phyloP scores from a whole-genome alignment of 2,888 invertebrate genomes.

The Parnassius apollo region DNA sequence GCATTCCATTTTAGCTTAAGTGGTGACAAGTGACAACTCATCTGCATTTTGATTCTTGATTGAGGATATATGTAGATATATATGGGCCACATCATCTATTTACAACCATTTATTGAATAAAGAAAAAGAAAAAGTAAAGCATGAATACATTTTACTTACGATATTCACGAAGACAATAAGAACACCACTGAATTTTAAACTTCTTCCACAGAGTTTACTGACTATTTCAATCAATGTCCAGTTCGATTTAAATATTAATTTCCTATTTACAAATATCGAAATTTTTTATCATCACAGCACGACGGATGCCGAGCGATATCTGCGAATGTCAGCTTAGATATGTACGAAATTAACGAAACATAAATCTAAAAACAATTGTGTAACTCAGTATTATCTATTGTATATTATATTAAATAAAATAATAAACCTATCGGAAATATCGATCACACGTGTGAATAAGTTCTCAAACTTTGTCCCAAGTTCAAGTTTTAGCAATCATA shows the following conservation, averaged over 20 bases:
- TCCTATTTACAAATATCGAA: constrained; percentile 6
- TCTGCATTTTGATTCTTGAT: too few species aligned
- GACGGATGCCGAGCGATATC: constrained; percentile 43
- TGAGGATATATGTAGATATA: too few species aligned
- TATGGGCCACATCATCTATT: too few species aligned
- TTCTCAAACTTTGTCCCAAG: constrained; percentile 48
- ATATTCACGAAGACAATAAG: background rate
- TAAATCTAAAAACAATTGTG: constrained; percentile 38
- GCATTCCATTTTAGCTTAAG: too few species aligned
- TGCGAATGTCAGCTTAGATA: constrained; percentile 46
- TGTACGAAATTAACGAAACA: constrained; percentile 32
- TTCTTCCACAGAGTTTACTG: background rate
- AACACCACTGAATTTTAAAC: background rate
- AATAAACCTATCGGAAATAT: constrained; percentile 41
- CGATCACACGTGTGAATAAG: constrained; percentile 35
- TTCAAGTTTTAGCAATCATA: too few species aligned
- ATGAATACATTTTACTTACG: background rate
- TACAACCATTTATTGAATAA: too few species aligned
- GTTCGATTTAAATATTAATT: constrained; percentile 2
- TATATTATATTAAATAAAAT: constrained; percentile 38
- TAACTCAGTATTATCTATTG: constrained; percentile 46
- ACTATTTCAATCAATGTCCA: background rate
- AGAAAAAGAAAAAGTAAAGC: too few species aligned
- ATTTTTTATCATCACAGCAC: constrained; percentile 30
- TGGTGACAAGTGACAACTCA: too few species aligned